Conservation (phyloP, 2,888 invertebrate genomes). For the Zygogramma bicolorata region DNA sequence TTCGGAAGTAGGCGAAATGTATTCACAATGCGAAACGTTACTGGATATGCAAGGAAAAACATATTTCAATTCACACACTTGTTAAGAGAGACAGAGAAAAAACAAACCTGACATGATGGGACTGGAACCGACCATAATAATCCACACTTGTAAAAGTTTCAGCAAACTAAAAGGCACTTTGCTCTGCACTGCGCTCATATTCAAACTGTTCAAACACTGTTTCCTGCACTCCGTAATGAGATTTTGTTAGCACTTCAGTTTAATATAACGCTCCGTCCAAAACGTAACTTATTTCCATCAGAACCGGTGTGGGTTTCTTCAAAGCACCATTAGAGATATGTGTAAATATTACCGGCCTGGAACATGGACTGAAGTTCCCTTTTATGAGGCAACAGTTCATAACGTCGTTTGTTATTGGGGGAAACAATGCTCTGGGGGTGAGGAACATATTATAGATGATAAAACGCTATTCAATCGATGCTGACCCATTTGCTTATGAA, state of each 20-base stretch:
- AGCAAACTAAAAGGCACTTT: slow-evolving; percentile 49
- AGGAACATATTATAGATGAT: slow-evolving; percentile 39
- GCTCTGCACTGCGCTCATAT: slow-evolving; percentile 46
- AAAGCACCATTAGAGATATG: slow-evolving; percentile 26
- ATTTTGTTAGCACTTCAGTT: slow-evolving; percentile 43
- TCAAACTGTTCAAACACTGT: slow-evolving; percentile 44
- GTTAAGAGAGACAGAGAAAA: neutral
- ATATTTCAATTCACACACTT: neutral
- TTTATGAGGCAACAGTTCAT: slow-evolving; percentile 37
- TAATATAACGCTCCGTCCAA: slow-evolving; percentile 12
- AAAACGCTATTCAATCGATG: slow-evolving; percentile 41
- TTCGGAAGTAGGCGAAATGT: no score
- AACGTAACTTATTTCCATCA: slow-evolving; percentile 35
- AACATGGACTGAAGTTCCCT: slow-evolving; percentile 32
- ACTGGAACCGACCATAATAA: slow-evolving; percentile 47
- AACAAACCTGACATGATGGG: slow-evolving; percentile 53
- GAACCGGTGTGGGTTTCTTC: slow-evolving; percentile 30
- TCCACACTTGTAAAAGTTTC: slow-evolving; percentile 53
- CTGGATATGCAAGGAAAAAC: no score
- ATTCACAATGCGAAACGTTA: no score
- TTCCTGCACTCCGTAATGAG: slow-evolving; percentile 36
- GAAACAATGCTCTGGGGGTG: slow-evolving; percentile 41
- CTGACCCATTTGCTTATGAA: slow-evolving; percentile 22
- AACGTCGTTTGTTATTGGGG: slow-evolving; percentile 38
- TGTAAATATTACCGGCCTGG: slow-evolving; percentile 36